These are phyloP conservation scores for Erinaceus europaeus DNA, from an alignment of 2,113 vertebrate species.

Conservation along the genomic window DNA sequence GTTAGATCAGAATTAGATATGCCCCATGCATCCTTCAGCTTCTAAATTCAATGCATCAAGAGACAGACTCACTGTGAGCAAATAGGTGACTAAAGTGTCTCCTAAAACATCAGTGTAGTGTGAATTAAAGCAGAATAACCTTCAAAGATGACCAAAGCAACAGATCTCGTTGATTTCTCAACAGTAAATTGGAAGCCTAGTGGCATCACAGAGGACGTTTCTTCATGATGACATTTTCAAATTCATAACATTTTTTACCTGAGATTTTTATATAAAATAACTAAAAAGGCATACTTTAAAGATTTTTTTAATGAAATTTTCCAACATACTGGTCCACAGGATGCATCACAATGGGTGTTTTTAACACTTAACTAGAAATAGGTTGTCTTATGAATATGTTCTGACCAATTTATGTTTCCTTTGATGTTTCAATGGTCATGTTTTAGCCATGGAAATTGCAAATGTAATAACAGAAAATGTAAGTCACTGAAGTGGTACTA, in stretches of 20 bases:
- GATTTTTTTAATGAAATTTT: neutral
- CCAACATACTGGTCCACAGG: neutral
- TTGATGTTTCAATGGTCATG: neutral
- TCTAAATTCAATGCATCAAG: neutral
- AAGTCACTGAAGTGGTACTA: neutral
- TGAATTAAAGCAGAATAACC: neutral
- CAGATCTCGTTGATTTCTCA: no score
- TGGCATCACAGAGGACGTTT: no score
- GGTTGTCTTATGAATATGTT: neutral
- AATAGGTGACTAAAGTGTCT: fast-evolving
- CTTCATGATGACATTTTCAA: neutral
- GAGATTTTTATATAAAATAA: neutral
- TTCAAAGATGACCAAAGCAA: neutral
- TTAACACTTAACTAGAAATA: slow-evolving; percentile 1
- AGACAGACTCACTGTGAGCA: neutral
- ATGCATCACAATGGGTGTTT: neutral
- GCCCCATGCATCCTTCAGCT: neutral
- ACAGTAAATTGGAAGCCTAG: neutral
- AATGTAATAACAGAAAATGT: neutral
- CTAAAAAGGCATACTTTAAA: neutral
- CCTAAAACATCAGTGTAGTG: neutral
- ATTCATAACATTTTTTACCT: neutral
- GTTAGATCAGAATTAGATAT: neutral
- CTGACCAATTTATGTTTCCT: neutral
- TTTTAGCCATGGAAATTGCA: neutral